phyloP scores from a whole-genome alignment of 2,113 vertebrate species.

The Lucifuga dentata region DNA sequence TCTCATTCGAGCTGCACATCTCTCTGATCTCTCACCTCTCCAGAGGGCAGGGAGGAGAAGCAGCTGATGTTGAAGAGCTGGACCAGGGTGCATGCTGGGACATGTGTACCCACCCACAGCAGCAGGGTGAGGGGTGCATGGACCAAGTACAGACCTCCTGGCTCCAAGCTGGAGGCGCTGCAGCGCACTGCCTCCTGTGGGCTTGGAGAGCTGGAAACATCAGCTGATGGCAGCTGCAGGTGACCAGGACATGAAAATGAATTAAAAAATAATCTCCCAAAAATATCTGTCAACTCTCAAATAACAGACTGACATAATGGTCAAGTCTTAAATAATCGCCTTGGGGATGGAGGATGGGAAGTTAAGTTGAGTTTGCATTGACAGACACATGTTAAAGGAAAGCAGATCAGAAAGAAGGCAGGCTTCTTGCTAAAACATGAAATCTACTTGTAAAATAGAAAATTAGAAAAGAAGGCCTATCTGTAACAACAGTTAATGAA shows the following conservation, averaged over 20 bases:
- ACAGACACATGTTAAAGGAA: too few species aligned
- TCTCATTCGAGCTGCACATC: neutral
- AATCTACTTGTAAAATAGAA: too few species aligned
- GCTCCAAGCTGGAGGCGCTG: slow-evolving; percentile 70
- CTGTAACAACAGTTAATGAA: too few species aligned
- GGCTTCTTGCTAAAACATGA: too few species aligned
- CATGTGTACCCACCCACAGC: slow-evolving; percentile 81
- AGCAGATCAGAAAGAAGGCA: too few species aligned
- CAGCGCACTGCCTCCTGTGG: slow-evolving; percentile 69
- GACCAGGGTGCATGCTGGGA: slow-evolving; percentile 61
- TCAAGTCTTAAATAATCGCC: too few species aligned
- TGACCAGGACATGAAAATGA: slow-evolving; percentile 1
- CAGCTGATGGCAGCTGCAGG: slow-evolving; percentile 49
- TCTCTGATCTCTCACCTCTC: slow-evolving; percentile 72
- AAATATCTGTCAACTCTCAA: too few species aligned
- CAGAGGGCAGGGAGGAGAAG: slow-evolving; percentile 79
- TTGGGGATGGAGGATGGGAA: too few species aligned
- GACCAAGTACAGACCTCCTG: slow-evolving; percentile 74
- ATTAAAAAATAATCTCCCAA: fast-evolving
- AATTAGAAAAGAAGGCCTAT: too few species aligned
- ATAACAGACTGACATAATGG: too few species aligned
- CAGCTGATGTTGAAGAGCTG: slow-evolving; percentile 78
- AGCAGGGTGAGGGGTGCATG: slow-evolving; percentile 76
- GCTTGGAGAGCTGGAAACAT: neutral
- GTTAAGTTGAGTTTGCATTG: too few species aligned